Evolutionary conservation across 2,888 invertebrate genomes (phyloP), one percentile per base, ranked within the genome.

Genomic region (Amphimallon solstitiale): DNA sequence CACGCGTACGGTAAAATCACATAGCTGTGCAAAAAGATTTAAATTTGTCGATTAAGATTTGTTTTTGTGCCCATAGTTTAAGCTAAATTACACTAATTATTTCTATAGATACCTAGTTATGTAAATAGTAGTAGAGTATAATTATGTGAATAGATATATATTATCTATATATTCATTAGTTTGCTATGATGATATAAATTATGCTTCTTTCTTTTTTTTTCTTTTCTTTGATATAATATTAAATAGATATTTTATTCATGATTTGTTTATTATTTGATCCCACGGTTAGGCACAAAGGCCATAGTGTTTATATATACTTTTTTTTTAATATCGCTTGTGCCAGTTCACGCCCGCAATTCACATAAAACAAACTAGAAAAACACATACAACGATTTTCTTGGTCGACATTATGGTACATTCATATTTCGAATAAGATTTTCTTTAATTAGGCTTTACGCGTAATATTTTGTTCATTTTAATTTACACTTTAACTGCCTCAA

Each of bases 21-120:
- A 60, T 54, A 67, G 60, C 52, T 34, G 62, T 78, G 80, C 79
- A 77, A 80, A n/a, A 71, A 77, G 73, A 74, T 76, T 73, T 73
- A 74, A 77, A 75, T 76, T 74, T 76, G 72, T 76, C 74, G 73
- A 75, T 78, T 74, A 74, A 77, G 79, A 80, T 78, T 79, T 80
- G 80, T 81, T 79, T 80, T 76, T 83, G 83, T 83, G 83, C 83
- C 83, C 83, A 82, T 82, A 82, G 82, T 82, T 82, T 80, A 82
- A 83, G 82, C 82, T 83, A 83, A n/a, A 80, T 72, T 77, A 76
- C 77, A 77, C 78, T 77, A 75, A 71, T 76, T 73, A 74, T 73
- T 71, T 72, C 77, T 78, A 77, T 75, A 76, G 72, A 73, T 64
- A 60, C 60, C 67, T 67, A 67, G 60, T 52, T 76, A 75, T 78